Base-by-base conservation (phyloP, 2,888 invertebrate genomes). In the Yponomeuta evonymella region DNA sequence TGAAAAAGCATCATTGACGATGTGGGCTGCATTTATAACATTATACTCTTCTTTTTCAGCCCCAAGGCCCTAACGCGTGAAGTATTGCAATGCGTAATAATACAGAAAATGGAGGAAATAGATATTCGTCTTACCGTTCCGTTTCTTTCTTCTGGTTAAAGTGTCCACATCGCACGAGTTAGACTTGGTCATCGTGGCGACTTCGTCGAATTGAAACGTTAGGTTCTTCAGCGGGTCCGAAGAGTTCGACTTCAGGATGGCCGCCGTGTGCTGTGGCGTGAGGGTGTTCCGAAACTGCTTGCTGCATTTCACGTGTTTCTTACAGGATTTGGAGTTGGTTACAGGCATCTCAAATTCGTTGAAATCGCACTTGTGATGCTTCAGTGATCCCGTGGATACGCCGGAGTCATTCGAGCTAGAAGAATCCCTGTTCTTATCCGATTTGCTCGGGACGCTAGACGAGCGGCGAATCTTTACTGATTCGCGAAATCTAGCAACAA, bases 361-460 rank as follows among this genome's bases (percentile, higher is more conserved):
- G 75, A 94, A 94, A 76, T 94, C 94, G 0, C 93, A 93, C 10
- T 88, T 94, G 75, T 94, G 90, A 75, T 94, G 94, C 72, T 94
- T 94, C 70, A 94, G 81, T 0, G 95, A 95, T 0, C 94, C 95
- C 0, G 94, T 94, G 0, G 95, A 95, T 0, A 95, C 95, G 0
- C 95, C 95, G 0, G 95, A 95, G 77, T 95, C 95, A 77, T 95
- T 95, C 6, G 95, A 95, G 78, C 95, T 95, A 0, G 95, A 95
- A 0, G 95, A 95, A 76, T 95, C 95, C 72, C 95, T 85, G 73
- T 95, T 95, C 74, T 94, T 94, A 8, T 94, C 94, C 0, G 94
- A 93, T 81, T 95, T 95, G 74, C 95, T 95, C 1, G 95, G 95
- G 0, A 95, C 95, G 74, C 95, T 95, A 0, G 95, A 94, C 0